A percentile compares a stretch with the other conserved stretches of the same genome.
Conservation (phyloP, 2,888 invertebrate genomes). For the Apamea epomidion region DNA sequence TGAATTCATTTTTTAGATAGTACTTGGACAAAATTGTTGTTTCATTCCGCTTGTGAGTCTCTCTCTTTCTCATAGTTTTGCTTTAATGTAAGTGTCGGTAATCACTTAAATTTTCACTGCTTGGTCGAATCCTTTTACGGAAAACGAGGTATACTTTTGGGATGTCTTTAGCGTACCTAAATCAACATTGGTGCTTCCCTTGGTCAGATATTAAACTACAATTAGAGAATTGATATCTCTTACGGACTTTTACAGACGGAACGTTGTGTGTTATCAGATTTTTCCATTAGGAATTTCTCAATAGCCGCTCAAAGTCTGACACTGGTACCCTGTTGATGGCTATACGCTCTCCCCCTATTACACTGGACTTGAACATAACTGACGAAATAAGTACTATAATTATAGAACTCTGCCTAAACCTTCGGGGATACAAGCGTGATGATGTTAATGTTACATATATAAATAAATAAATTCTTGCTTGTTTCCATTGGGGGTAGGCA, state of each 20-base stretch:
- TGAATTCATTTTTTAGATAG: slow-evolving; percentile 48
- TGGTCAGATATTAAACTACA: not conserved
- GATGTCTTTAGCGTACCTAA: not conserved
- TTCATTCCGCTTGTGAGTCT: not conserved
- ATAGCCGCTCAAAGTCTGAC: not conserved
- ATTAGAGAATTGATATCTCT: not conserved
- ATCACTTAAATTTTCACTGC: not conserved
- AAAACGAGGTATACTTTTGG: not conserved
- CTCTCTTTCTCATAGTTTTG: not conserved
- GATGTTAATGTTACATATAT: no score
- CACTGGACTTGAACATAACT: not conserved
- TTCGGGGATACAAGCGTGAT: not conserved
- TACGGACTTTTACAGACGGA: not conserved
- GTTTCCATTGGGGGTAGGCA: not conserved
- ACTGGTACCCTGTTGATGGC: not conserved
- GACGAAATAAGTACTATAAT: not conserved
- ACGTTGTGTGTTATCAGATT: no score
- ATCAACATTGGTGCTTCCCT: not conserved
- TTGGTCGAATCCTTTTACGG: not conserved
- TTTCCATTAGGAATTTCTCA: not conserved
- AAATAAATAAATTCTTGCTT: not conserved
- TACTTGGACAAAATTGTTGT: slow-evolving; percentile 18
- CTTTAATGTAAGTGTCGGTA: not conserved
- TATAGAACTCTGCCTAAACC: not conserved
- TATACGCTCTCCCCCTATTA: no score